Base-by-base conservation (phyloP, 2,888 invertebrate genomes). In the Hirtodrosophila confusa region DNA sequence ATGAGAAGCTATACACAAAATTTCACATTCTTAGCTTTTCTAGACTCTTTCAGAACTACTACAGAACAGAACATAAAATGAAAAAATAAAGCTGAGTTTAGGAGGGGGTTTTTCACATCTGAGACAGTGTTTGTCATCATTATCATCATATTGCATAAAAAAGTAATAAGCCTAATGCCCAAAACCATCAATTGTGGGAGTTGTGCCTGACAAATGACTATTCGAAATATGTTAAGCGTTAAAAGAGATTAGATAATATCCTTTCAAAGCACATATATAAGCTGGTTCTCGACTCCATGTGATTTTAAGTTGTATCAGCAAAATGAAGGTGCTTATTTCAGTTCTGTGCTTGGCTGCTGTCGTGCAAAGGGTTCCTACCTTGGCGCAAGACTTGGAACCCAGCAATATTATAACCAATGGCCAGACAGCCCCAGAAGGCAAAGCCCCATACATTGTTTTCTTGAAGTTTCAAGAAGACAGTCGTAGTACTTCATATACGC, bases 381-480 rank as follows among this genome's bases (percentile, higher is more conserved):
- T 17, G 17, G 17, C 17, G 17, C 17, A 40, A 7, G 45, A 64
- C 7, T n/a, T 12, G 1, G 48, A 39, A 4, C 55, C 63, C 0
- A 36, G 60, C 3, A 65, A 45, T 4, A 69, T 61, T 3, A 75
- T 88, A 9, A 75, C 77, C 36, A 80, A 85, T 67, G 88, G 87
- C 1, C 37, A 71, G 4, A 49, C 36, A 1, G 84, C 85, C 2
- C 4, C 43, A 0, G 47, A 53, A 2, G 75, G 75, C 2, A 75
- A 73, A 43, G 80, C 78, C 8, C 87, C 87, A 7, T 87, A 88
- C 36, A 69, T 75, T 49, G 80, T 78, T 0, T 74, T 61, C 2
- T 49, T 84, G 17, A 17, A 17, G 17, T 17, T 17, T 17, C 1
- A 17, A 17, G 2, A 17, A 17, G 17, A 17, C 17, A 17, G 17